Evolutionary conservation across 2,113 vertebrate genomes (phyloP), one percentile per base, ranked within the genome.

Genomic region (Abramis brama): DNA sequence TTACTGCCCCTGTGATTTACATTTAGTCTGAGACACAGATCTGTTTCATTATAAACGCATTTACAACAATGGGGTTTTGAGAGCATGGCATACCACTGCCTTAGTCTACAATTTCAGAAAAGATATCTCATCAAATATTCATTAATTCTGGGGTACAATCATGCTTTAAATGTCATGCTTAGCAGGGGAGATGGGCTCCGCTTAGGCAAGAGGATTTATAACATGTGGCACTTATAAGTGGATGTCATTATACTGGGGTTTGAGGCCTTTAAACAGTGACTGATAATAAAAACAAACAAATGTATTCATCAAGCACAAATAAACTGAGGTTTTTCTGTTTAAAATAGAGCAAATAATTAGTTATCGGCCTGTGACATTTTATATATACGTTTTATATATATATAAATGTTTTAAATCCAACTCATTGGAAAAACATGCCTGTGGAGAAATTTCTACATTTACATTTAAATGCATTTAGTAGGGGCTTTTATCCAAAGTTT

Each of bases 101-200:
- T 84, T 85, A 82, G 36, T 86, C 68, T 78, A 84, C 77, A 80
- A 85, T 83, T 82, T 82, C 88, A 86, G 86, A 81, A 79, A 17
- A 75, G 59, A 79, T 81, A 86, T 50, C 85, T 87, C 79, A 87
- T 90, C 87, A 90, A 90, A 86, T 85, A 90, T 90, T 83, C 47
- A 90, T 88, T 79, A 81, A 85, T 77, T 85, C 78, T 73, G 64
- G 60, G 27, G 78, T 74, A 78, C 85, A 62, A 83, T 85, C 87
- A 83, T 75, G 87, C 85, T 88, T 85, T 85, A 90, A 90, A 88
- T 90, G 89, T 88, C 89, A 90, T 76, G 83, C 82, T 76, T 79
- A 73, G 52, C 52, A 45, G 82, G n/a, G 11, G 60, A 74, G 81
- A 74, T 71, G 64, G 57, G 62, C 45, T 12, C 45, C 27, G 19